phyloP scores from a whole-genome alignment of 2,888 invertebrate species.

The Caradrina kadenii region DNA sequence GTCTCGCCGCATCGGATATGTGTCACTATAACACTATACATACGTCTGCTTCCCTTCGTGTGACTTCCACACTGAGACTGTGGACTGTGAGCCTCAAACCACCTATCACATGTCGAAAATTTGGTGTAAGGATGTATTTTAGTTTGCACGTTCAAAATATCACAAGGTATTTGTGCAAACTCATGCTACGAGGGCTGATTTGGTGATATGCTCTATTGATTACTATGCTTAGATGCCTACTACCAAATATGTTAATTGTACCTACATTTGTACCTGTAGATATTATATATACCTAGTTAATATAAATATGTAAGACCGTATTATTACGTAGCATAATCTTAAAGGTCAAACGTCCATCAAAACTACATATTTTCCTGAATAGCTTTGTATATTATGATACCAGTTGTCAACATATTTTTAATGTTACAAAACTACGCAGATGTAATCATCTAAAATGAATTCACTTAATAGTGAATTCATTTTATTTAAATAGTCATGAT shows the following conservation, averaged over 20 bases:
- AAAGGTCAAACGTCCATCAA: conserved; percentile 35
- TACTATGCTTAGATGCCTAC: not conserved
- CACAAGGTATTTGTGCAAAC: not conserved
- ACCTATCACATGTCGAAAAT: conserved; percentile 51
- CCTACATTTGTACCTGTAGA: not conserved
- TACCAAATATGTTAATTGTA: conserved; percentile 5
- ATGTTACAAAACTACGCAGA: conserved; percentile 17
- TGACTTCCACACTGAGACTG: conserved; percentile 72
- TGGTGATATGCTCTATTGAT: conserved; percentile 19
- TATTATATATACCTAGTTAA: not conserved
- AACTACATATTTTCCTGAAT: conserved; percentile 30
- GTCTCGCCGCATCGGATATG: conserved; percentile 84
- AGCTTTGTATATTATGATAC: conserved; percentile 9
- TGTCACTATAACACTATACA: conserved; percentile 87
- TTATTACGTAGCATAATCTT: conserved; percentile 13
- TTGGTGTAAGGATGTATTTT: conserved; percentile 3
- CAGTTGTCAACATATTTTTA: conserved; percentile 12
- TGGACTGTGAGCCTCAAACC: conserved; percentile 48
- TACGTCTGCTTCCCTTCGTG: conserved; percentile 76
- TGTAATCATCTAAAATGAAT: too few relatives aligned
- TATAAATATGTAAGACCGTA: not conserved
- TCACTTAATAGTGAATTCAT: too few relatives aligned
- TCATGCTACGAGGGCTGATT: conserved; percentile 17
- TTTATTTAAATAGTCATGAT: too few relatives aligned
- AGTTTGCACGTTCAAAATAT: not conserved